These are phyloP conservation scores for Chroicocephalus ridibundus DNA, from an alignment of 2,113 vertebrate genomes.

Conservation along the genomic window DNA sequence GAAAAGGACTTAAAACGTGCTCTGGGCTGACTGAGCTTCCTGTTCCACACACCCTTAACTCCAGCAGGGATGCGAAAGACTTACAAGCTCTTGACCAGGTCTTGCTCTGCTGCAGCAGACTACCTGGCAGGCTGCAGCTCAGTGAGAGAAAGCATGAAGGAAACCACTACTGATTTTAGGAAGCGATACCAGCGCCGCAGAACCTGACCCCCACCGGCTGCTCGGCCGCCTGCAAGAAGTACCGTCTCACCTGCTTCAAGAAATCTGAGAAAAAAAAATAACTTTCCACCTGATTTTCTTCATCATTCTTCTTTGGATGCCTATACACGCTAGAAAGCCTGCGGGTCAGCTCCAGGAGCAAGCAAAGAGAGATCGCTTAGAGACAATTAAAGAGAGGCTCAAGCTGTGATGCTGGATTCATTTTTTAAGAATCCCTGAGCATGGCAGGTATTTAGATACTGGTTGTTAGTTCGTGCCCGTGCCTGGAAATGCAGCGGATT, in stretches of 20 bases:
- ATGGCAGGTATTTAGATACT: neutral
- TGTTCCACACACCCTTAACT: neutral
- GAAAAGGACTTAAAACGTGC: neutral
- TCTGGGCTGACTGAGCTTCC: neutral
- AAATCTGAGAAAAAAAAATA: neutral
- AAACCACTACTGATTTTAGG: neutral
- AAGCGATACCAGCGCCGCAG: neutral
- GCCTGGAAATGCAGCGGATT: neutral
- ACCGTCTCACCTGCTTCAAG: neutral
- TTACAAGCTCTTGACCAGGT: neutral
- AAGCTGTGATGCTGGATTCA: neutral
- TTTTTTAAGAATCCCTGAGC: neutral
- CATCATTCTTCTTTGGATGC: neutral
- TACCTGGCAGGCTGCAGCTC: neutral
- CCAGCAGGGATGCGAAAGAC: neutral
- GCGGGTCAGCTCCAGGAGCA: neutral
- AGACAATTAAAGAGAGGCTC: neutral
- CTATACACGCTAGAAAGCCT: neutral
- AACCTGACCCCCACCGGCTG: rapidly evolving
- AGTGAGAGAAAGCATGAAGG: neutral
- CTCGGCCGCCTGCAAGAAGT: neutral
- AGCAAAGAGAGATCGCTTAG: neutral
- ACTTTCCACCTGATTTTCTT: neutral
- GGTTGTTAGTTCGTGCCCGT: neutral
- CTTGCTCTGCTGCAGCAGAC: neutral